These are phyloP conservation scores for Aramus guarauna DNA, from an alignment of 2,113 vertebrate genomes.

Conservation along the genomic window DNA sequence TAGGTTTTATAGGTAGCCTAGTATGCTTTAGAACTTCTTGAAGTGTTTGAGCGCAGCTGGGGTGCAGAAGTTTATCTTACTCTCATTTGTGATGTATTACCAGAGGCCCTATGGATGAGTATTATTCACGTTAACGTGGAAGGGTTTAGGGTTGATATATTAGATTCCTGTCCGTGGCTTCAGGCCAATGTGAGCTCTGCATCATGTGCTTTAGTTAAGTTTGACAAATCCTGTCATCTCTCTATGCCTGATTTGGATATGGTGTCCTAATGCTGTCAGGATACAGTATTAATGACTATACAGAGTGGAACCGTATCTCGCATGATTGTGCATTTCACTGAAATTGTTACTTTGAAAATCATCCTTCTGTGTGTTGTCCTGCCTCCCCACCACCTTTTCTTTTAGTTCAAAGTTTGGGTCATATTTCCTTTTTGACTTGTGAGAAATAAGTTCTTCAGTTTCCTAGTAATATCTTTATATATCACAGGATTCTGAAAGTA, in stretches of 20 bases:
- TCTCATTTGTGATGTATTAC: background rate
- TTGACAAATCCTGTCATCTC: background rate
- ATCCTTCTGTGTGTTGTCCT: background rate
- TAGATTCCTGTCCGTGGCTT: background rate
- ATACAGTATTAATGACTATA: background rate
- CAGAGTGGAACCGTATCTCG: background rate
- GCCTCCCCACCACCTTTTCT: rapidly evolving
- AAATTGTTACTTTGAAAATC: background rate
- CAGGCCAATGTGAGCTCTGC: background rate
- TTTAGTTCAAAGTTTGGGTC: background rate
- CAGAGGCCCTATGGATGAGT: background rate
- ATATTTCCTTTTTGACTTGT: background rate
- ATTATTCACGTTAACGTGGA: background rate
- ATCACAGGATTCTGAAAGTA: background rate
- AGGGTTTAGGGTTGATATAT: background rate
- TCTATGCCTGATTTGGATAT: background rate
- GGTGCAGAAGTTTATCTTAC: background rate
- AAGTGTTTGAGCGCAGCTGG: background rate
- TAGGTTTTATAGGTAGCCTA: background rate
- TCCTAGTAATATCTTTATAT: background rate
- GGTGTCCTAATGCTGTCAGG: background rate
- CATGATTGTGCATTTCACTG: background rate
- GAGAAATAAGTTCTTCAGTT: background rate
- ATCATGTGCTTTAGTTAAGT: background rate
- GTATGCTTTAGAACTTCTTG: background rate